Evolutionary conservation across 1,140 invertebrate species (phyloP).

Genomic region (Mycetomoellerius zeteki): DNA sequence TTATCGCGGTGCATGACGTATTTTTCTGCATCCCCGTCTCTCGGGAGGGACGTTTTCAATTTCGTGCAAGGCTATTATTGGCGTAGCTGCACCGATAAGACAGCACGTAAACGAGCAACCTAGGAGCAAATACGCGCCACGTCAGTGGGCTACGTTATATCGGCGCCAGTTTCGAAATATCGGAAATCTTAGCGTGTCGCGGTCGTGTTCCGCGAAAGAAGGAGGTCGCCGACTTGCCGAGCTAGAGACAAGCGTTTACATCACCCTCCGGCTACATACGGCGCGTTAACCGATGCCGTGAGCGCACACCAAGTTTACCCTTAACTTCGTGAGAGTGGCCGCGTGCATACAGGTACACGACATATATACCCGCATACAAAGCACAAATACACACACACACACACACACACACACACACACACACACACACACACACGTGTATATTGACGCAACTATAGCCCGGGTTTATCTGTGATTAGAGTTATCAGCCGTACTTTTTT

Average conservation of each 20-base stretch:
- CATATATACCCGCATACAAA: not conserved
- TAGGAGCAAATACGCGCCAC: not conserved
- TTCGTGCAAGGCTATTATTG: slow-evolving; percentile 68
- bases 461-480: slow-evolving; percentile 37
- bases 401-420: not conserved
- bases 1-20: slow-evolving; percentile 55
- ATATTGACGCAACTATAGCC: slow-evolving; percentile 52
- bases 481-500: no score
- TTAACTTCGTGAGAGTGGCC: slow-evolving; percentile 7
- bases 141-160: slow-evolving; percentile 56
- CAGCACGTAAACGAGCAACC: slow-evolving; percentile 58
- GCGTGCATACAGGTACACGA: not conserved
- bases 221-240: slow-evolving; percentile 57
- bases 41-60: slow-evolving; percentile 64
- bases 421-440: not conserved
- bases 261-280: slow-evolving; percentile 44
- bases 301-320: slow-evolving; percentile 33
- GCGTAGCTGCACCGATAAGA: slow-evolving; percentile 64
- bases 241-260: slow-evolving; percentile 69
- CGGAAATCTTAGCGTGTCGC: slow-evolving; percentile 70
- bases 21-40: not conserved
- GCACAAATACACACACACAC: not conserved
- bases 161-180: slow-evolving; percentile 70
- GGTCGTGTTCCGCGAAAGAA: slow-evolving; percentile 45
- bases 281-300: slow-evolving; percentile 47